A percentile compares a stretch with the other conserved stretches of the same genome.
These are phyloP conservation scores for Oxytorus armatus DNA, from an alignment of 2,888 invertebrate species.

Conservation along the genomic window DNA sequence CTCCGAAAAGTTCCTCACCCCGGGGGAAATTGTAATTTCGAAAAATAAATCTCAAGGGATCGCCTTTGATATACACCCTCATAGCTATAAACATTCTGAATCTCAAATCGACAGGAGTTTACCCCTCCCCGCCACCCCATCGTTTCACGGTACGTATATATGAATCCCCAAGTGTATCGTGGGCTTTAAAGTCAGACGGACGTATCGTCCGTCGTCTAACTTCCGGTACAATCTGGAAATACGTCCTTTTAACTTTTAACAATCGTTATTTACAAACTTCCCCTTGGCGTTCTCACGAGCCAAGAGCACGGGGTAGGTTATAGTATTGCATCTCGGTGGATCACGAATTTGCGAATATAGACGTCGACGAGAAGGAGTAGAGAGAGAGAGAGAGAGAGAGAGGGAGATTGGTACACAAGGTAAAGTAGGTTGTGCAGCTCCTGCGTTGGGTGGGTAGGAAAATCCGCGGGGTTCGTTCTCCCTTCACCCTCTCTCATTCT, in stretches of 20 bases:
- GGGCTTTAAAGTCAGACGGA: not conserved
- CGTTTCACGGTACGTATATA: not conserved
- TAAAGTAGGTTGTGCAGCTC: slow-evolving; percentile 77
- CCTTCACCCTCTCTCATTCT: slow-evolving; percentile 56
- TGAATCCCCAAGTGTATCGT: not conserved
- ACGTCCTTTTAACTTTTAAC: slow-evolving; percentile 9
- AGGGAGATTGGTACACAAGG: slow-evolving; percentile 64
- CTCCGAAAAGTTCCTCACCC: no score
- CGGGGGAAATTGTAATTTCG: no score
- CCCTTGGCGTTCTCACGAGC: slow-evolving; percentile 15
- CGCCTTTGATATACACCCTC: no score
- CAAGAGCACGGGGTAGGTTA: slow-evolving; percentile 24
- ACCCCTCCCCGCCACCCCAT: no score
- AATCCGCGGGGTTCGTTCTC: slow-evolving; percentile 67
- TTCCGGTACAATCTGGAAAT: not conserved
- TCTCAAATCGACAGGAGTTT: slow-evolving; percentile 1
- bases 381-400: slow-evolving; percentile 10
- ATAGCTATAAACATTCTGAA: not conserved
- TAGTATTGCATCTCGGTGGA: slow-evolving; percentile 36
- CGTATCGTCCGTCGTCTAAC: not conserved
- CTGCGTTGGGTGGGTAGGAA: slow-evolving; percentile 67
- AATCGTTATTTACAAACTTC: slow-evolving; percentile 24
- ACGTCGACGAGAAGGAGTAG: not conserved
- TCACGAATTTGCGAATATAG: slow-evolving; percentile 33
- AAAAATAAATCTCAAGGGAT: no score